Base-by-base conservation (phyloP, 2,113 vertebrate genomes). In the Aphelocoma coerulescens region DNA sequence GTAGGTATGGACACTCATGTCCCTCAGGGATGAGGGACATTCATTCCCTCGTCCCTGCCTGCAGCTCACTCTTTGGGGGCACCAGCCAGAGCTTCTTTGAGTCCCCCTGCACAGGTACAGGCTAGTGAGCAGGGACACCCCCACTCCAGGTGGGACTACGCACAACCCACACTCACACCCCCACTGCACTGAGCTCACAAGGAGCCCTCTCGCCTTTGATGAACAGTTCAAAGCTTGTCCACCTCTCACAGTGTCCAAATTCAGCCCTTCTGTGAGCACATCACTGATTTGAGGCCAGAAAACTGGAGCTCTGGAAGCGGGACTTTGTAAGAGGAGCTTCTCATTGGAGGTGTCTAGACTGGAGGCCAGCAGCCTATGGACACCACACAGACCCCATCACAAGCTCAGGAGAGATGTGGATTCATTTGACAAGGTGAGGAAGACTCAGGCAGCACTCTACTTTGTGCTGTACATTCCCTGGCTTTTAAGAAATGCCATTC, bases 191-290 rank as follows among this genome's bases (percentile, higher is more conserved):
- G 85, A 39, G 37, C 20, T 62, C 74, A 48, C 17, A 12, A 26
- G 27, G 27, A 75, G 16, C 44, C 49, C 37, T 7, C 5, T 14
- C 20, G 17, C 19, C 66, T 62, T 49, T 30, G 8, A 10, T 8
- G 23, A 30, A 3, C 39, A 33, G 33, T 16, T 66, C 43, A 58
- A 35, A 63, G 14, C 44, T 24, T 3, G 0, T 3, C 20, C 48
- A 32, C 9, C 17, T 51, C 18, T 73, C 39, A 16, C 12, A 12
- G 37, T 3, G 7, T n/a, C n/a, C 5, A 7, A 69, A 18, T 32
- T 3, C 58, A 59, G 33, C 61, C 33, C 14, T 26, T 11, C 61
- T 21, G 12, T 0, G 0, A 18, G 19, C 0, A 0, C 14, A 2
- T 17, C 0, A 0, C 30, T 65, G 61, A 5, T 26, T 16, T 3